phyloP scores from a whole-genome alignment of 2,888 invertebrate species.

The Hypena proboscidalis region DNA sequence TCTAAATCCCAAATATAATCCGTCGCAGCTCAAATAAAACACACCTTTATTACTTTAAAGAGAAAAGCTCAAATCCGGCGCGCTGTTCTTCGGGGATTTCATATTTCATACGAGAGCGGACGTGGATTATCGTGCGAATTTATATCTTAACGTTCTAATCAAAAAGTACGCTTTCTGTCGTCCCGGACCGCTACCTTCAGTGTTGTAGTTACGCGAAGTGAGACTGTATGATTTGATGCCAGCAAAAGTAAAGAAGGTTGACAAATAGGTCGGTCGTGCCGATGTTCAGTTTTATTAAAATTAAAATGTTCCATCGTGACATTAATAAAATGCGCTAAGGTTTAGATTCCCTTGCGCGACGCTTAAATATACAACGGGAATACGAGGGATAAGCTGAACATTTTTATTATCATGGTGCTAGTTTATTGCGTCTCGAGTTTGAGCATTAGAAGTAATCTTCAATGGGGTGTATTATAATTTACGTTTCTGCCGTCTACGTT shows the following conservation, averaged over 20 bases:
- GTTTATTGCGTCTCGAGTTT: constrained; percentile 78
- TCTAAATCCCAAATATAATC: constrained; percentile 84
- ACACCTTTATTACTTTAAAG: constrained; percentile 84
- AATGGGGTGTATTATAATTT: constrained; percentile 64
- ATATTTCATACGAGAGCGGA: constrained; percentile 71
- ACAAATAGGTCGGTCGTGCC: constrained; percentile 84
- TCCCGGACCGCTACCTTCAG: constrained; percentile 48
- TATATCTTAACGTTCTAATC: constrained; percentile 77
- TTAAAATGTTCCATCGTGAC: constrained; percentile 79
- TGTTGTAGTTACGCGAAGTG: constrained; percentile 70
- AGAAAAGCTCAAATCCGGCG: constrained; percentile 80
- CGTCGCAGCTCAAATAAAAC: constrained; percentile 77
- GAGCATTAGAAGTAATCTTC: constrained; percentile 78
- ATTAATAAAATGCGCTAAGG: constrained; percentile 77
- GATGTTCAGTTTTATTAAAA: constrained; percentile 84
- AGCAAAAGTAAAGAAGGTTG: constrained; percentile 84
- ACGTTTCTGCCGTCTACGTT: constrained; percentile 50
- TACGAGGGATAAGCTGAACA: constrained; percentile 75
- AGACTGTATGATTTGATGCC: constrained; percentile 82
- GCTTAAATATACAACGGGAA: constrained; percentile 73
- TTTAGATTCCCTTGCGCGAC: constrained; percentile 64
- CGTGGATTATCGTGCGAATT: constrained; percentile 74
- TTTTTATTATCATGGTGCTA: constrained; percentile 80
- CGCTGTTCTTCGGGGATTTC: constrained; percentile 69
- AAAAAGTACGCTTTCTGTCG: constrained; percentile 74